Evolutionary conservation across 2,888 invertebrate genomes (phyloP).

Genomic region (Ypsolopha scabrella): DNA sequence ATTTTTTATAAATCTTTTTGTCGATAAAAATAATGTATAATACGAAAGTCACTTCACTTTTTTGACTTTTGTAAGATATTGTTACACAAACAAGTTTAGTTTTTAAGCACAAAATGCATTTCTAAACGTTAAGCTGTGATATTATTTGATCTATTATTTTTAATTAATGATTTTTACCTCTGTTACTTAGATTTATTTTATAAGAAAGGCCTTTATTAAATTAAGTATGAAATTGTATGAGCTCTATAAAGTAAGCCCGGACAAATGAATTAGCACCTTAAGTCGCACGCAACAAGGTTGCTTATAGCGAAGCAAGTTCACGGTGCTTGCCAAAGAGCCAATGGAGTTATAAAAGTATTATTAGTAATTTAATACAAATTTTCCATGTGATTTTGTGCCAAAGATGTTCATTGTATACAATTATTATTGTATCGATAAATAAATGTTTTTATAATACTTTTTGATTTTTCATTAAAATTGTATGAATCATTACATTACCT

Average conservation of each 20-base stretch:
- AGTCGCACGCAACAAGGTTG: no score
- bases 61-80: slow-evolving; percentile 1
- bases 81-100: not conserved
- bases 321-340: no score
- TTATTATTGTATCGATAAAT: slow-evolving; percentile 8
- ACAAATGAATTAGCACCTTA: no score
- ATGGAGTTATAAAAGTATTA: no score
- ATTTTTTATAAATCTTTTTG: slow-evolving; percentile 14
- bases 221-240: no score
- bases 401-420: slow-evolving; percentile 10
- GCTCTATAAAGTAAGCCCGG: no score
- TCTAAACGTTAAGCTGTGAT: slow-evolving; percentile 22
- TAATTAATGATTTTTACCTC: no score
- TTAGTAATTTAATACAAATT: slow-evolving; percentile 9
- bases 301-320: no score
- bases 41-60: not conserved
- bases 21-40: not conserved
- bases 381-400: slow-evolving; percentile 14
- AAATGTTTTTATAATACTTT: slow-evolving; percentile 12
- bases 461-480: not conserved
- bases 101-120: slow-evolving; percentile 2
- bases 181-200: slow-evolving; percentile 4
- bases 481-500: no score
- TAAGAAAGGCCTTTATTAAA: not conserved
- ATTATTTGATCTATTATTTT: slow-evolving; percentile 22